Evolutionary conservation across 2,888 invertebrate species (phyloP), one percentile per base, ranked within the genome.

Genomic region (Mycalesis mineus): DNA sequence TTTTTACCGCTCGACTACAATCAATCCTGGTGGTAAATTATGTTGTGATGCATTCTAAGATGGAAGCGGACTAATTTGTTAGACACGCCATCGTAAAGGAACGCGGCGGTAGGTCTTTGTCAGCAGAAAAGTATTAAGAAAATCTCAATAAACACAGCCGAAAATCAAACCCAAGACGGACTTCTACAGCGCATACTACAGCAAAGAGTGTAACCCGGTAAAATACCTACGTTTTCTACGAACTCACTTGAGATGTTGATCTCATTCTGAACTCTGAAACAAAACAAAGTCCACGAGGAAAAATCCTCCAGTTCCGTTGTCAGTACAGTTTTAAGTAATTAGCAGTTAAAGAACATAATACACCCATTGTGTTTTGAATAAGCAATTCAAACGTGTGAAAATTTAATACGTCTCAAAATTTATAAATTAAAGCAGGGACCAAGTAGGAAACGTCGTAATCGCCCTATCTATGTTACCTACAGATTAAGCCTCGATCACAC

Each of bases 241-340:
- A 62, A 57, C 14, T 28, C 11, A 39, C 17, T 22, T 22, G 11
- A 39, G 50, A 48, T 53, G 42, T 49, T 56, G 44, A 57, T 57
- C 59, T 54, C 57, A 57, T 40, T 42, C 51, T 17, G 63, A 68
- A 67, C 13, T 51, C 51, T 37, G 62, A 68, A 67, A 55, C 58
- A 66, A 68, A 65, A 65, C 74, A 75, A 73, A 77, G 74, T 74
- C 69, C 66, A 74, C 42, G 60, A 76, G 74, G 74, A 78, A 78
- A 77, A 77, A 65, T 58, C 51, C 66, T 64, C 64, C 58, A 53
- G 65, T 68, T 61, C 61, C 66, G 55, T 50, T 54, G 45, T 61
- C 62, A 63, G 58, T 65, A 65, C 62, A 59, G 68, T 69, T 68
- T 66, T 70, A 72, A 75, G 72, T 70, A 74, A 61, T 57, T 62